A percentile compares a stretch with the other conserved stretches of the same genome.
These are phyloP conservation scores for Aplysia californica DNA, from an alignment of 1,140 invertebrate genomes.

Conservation along the genomic window DNA sequence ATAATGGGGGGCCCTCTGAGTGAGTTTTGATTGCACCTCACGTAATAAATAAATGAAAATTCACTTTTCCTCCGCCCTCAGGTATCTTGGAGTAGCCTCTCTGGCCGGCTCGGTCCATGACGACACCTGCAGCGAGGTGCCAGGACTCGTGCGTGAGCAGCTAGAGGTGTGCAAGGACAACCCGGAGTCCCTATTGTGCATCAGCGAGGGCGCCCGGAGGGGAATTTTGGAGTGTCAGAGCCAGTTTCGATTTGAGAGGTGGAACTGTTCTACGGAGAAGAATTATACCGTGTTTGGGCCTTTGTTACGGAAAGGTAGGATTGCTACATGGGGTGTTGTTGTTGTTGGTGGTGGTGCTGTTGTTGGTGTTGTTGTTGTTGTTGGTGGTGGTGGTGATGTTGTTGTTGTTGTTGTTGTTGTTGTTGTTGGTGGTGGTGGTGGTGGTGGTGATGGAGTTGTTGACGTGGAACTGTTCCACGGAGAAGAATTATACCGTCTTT, in stretches of 20 bases:
- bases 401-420: not conserved
- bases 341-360: not conserved
- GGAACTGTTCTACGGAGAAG: conserved; percentile 62
- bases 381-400: no score
- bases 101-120: conserved; percentile 48
- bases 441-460: not conserved
- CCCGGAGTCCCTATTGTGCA: conserved; percentile 60
- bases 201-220: conserved; percentile 56
- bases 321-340: not conserved
- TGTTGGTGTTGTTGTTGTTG: not conserved
- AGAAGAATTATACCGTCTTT: conserved; percentile 72
- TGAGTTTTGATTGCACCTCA: no score
- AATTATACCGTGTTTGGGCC: conserved; percentile 79
- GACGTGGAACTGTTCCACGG: conserved; percentile 66
- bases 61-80: conserved; percentile 41
- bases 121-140: conserved; percentile 71
- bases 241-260: conserved; percentile 63
- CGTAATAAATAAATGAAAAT: no score
- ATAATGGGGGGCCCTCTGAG: no score
- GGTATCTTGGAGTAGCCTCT: conserved; percentile 72
- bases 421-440: not conserved
- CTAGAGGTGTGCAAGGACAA: conserved; percentile 57
- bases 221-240: conserved; percentile 63
- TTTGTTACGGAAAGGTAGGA: conserved; percentile 81
- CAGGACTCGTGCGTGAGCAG: conserved; percentile 57